Evolutionary conservation across 1,140 invertebrate genomes (phyloP).

Genomic region (Halesus radiatus): DNA sequence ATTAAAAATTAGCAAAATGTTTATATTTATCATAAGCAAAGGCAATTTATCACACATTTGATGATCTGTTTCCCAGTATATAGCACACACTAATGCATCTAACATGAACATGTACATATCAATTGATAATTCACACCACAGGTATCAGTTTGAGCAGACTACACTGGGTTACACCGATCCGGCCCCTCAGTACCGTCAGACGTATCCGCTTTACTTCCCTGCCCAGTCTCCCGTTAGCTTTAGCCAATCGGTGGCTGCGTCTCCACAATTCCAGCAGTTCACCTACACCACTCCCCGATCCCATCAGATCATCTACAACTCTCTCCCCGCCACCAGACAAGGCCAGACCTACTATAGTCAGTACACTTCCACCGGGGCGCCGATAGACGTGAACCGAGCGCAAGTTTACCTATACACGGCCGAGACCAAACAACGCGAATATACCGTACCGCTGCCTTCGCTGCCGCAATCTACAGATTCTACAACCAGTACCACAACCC

Average conservation of each 20-base stretch:
- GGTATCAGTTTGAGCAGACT: slow-evolving; percentile 51
- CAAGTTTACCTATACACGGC: slow-evolving; percentile 52
- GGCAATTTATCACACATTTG: no score
- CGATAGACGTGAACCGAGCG: slow-evolving; percentile 61
- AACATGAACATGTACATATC: slow-evolving; percentile 28
- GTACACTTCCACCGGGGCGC: slow-evolving; percentile 57
- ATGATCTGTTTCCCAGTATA: background rate
- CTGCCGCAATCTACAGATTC: slow-evolving; percentile 32
- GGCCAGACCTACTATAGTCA: slow-evolving; percentile 36
- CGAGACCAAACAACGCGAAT: slow-evolving; percentile 54
- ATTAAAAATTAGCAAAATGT: no score
- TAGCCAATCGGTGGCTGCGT: slow-evolving; percentile 20
- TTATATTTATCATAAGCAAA: no score
- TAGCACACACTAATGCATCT: background rate
- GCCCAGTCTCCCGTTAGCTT: slow-evolving; percentile 26
- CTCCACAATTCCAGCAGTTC: slow-evolving; percentile 26
- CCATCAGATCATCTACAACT: slow-evolving; percentile 42
- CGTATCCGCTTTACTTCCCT: slow-evolving; percentile 41
- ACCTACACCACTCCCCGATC: slow-evolving; percentile 57
- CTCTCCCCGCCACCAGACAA: slow-evolving; percentile 43
- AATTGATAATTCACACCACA: slow-evolving; percentile 39
- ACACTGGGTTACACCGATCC: slow-evolving; percentile 50
- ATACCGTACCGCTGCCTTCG: slow-evolving; percentile 47
- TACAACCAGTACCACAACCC: slow-evolving; percentile 36
- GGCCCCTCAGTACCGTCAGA: slow-evolving; percentile 45